Evolutionary conservation across 2,888 invertebrate genomes (phyloP), one percentile per base, ranked within the genome.

Genomic region (Leptopilina drosophilae): DNA sequence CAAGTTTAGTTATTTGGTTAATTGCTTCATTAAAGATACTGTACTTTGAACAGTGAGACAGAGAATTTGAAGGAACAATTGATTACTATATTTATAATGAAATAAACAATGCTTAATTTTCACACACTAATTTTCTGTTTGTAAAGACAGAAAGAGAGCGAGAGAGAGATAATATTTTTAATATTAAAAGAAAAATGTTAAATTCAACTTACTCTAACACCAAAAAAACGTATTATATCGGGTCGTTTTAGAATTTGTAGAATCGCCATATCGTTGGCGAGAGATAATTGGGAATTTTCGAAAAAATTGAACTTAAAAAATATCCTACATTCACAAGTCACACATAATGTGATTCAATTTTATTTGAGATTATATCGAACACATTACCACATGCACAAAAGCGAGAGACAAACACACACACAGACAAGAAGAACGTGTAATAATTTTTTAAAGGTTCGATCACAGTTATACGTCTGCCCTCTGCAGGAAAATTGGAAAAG

Each of bases 171-270:
- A 33, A 80, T 82, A 76, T 76, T 33, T 14, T 33, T 14, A 80
- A 76, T 80, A 82, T 0, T 15, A 56, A 73, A 42, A 42, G 42
- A 8, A 42, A 73, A 73, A 77, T 15, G 66, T 53, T 75, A 42
- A n/a, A 80, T 62, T 78, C 26, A 82, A 90, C 91, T 90, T 83
- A 91, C 91, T 85, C 90, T 87, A 64, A 84, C 83, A 78, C 90
- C 89, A 77, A 86, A 84, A 77, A 89, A 84, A 83, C 85, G 88
- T 46, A 84, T 81, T 78, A 90, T 85, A 78, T 87, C 86, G 66
- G 89, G 84, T 14, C 89, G 88, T 78, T 88, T 83, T n/a, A 90
- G 83, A 84, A 89, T 87, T 85, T 89, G 90, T 82, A 88, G 85
- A 80, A 87, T 88, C 82, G 89, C 87, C 90, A 90, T 90, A 83